Conservation (phyloP, 2,113 vertebrate species). For the Archocentrus centrarchus region DNA sequence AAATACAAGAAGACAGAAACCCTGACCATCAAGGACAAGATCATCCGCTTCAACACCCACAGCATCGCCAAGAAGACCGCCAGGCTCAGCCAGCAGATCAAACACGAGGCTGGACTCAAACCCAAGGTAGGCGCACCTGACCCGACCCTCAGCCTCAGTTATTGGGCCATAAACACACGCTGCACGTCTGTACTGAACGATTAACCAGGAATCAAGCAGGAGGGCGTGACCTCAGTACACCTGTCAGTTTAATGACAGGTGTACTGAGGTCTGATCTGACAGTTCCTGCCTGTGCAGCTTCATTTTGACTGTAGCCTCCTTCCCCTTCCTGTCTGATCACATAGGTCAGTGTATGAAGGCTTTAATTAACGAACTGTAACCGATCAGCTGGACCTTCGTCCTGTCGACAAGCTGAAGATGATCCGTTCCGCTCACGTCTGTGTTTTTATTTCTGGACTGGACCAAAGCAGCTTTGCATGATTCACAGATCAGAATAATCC, state of each 20-base stretch:
- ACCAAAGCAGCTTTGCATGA: background rate
- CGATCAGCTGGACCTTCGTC: no score
- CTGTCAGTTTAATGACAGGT: no score
- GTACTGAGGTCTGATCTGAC: no score
- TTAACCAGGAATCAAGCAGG: background rate
- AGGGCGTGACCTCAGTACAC: no score
- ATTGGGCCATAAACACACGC: background rate
- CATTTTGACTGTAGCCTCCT: no score
- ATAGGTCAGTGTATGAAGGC: no score
- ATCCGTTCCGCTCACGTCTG: no score
- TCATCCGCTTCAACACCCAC: constrained; percentile 90
- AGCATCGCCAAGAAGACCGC: constrained; percentile 95
- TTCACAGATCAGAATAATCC: background rate
- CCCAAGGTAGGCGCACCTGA: constrained; percentile 80
- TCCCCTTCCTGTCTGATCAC: no score
- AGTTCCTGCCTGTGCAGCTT: no score
- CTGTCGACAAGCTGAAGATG: no score
- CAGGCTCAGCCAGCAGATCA: constrained; percentile 88
- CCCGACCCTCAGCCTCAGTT: background rate
- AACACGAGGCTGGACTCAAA: constrained; percentile 90
- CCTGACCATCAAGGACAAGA: constrained; percentile 88
- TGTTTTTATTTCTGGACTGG: background rate
- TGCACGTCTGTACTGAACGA: constrained; percentile 4
- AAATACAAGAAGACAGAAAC: constrained; percentile 91
- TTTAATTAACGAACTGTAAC: no score